Percentiles rank a stretch among this genome's conserved stretches.
These are phyloP conservation scores for Micropoecilia bifurca DNA, from an alignment of 2,797 vertebrate genomes.

Conservation along the genomic window DNA sequence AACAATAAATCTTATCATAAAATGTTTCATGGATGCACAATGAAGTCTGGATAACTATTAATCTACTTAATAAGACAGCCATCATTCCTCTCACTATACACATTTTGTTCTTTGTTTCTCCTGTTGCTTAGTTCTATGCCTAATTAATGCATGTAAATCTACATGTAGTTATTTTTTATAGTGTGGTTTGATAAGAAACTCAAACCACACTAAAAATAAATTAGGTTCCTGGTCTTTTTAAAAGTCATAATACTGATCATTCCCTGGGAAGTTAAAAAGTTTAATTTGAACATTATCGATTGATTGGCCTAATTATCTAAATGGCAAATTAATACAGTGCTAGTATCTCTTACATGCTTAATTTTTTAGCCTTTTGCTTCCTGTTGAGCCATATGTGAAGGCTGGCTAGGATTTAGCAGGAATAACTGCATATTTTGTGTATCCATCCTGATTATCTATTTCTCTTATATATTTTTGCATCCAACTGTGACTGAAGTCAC, in stretches of 20 bases:
- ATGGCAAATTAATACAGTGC: neutral
- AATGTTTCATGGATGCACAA: neutral
- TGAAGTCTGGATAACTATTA: neutral
- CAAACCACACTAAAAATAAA: neutral
- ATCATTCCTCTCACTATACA: no score
- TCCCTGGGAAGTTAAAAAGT: neutral
- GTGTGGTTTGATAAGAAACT: neutral
- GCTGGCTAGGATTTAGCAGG: neutral
- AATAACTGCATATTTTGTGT: neutral
- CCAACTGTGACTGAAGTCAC: slow-evolving; percentile 7
- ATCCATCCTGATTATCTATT: slow-evolving; percentile 1
- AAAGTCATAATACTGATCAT: neutral
- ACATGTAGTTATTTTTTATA: neutral
- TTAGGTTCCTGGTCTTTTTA: neutral
- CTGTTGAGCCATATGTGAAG: neutral
- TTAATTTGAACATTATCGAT: neutral
- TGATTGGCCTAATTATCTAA: neutral
- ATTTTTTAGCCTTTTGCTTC: neutral
- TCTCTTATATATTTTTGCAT: neutral
- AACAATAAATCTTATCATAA: neutral
- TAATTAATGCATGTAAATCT: no score
- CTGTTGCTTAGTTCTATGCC: no score
- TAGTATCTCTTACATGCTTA: neutral
- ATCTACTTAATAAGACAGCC: no score
- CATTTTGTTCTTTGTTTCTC: no score